Base-by-base conservation (phyloP, 1,140 invertebrate genomes). In the Vollenhovia emeryi region DNA sequence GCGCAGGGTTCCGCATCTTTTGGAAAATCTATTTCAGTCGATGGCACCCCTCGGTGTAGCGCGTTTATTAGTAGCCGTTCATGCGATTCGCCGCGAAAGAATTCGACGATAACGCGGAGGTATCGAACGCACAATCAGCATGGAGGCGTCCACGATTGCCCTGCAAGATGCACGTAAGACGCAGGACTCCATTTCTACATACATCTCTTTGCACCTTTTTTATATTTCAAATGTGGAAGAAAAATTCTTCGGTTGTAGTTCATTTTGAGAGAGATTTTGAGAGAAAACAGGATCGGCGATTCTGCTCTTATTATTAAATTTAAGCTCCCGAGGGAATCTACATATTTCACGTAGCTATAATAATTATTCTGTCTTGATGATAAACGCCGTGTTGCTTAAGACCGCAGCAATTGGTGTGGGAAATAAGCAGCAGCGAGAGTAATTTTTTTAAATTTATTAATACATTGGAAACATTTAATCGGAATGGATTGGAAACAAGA, bases 101-200 rank as follows among this genome's bases (percentile, higher is more conserved):
- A 24, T 55, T 11, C 21, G 30, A 68, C 55, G 64, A 86, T 88
- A 89, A 88, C 50, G 85, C 21, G 33, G 8, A 2, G 59, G 55
- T 62, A 69, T 48, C 57, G 43, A 18, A 30, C 52, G 13, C 3
- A 85, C 69, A 52, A 73, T 88, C 87, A 48, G 89, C 84, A 93
- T 93, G 92, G 91, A 93, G 76, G 85, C 88, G 15, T 88, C 91
- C 30, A 74, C 87, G 40, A 86, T 90, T 33, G 76, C 90, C 21
- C 86, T 90, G 36, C 89, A 90, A 57, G 92, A 86, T 69, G 60
- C 92, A 93, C 86, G 92, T 93, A 93, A 93, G 92, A 62, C 24
- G 5, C 13, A 21, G 13, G 27, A 18, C 18, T 62, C 9, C 27
- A n/a, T 13, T 45, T 84, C 21, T 43, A 57, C 36, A 5, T 11